Base-by-base conservation (phyloP, 2,113 vertebrate species). In the Coregonus clupeaformis region DNA sequence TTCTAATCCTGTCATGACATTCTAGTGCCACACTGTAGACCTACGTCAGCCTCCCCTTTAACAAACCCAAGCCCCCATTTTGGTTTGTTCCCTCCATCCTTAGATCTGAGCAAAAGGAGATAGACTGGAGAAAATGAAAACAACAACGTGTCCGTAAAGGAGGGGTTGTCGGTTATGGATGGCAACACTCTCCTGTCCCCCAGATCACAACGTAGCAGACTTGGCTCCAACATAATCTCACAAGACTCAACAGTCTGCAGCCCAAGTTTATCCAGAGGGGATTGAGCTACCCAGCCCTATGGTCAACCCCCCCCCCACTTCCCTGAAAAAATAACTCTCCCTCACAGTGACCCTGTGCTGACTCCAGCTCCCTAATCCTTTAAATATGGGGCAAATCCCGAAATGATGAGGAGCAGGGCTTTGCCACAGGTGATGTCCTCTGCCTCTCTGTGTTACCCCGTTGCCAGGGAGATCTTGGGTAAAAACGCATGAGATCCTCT, bases 201-300 rank as follows among this genome's bases (percentile, higher is more conserved):
- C 79, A 79, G 78, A 90, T 20, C 36, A 42, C 9, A 42, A 42
- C 9, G 22, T 20, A 87, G 82, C 76, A 89, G 81, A 83, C 86
- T 84, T 90, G 88, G 88, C 89, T 91, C 90, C 88, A 90, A 83
- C 79, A 77, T 90, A 89, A 91, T 90, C 89, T 91, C 83, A 60
- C 80, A 86, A 86, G 88, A 87, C 88, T 90, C 86, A 86, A 84
- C 89, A 80, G 87, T 89, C 88, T 90, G 79, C 82, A 84, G 72
- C 82, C 82, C 83, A 78, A 82, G 80, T 91, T 89, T 88, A 89
- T 84, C 80, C 84, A 90, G 82, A 81, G 83, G 82, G 84, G 84
- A 77, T 84, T 77, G 73, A 84, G 71, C 76, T 67, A 18, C 30
- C 16, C 49, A 25, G 83, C 77, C 77, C 81, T 78, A 80, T 82